A percentile compares a stretch with the other conserved stretches of the same genome.
Evolutionary conservation across 2,797 vertebrate species (phyloP).

Genomic region (Thalassophryne amazonica): DNA sequence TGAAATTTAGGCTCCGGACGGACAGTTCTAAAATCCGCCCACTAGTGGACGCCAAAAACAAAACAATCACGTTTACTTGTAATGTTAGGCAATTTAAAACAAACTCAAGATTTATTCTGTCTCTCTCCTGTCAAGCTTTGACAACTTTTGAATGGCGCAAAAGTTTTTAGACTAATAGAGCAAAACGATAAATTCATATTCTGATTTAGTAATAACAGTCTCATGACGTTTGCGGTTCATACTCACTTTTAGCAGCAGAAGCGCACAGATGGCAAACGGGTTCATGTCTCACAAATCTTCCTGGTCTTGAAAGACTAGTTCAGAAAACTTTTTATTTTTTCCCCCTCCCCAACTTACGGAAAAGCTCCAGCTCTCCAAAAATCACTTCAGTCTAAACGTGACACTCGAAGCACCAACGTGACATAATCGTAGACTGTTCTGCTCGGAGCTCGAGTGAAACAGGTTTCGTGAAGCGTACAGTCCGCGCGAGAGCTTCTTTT

Average conservation of each 20-base stretch:
- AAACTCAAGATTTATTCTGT: too few species aligned
- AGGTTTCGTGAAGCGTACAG: too few species aligned
- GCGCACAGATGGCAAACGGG: conserved; percentile 50
- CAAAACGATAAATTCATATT: too few species aligned
- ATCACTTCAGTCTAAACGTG: neutral
- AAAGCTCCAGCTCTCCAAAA: neutral
- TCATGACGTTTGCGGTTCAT: neutral
- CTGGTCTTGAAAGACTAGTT: neutral
- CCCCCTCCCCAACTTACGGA: neutral
- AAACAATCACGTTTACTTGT: too few species aligned
- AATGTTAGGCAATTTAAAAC: too few species aligned
- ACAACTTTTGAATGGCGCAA: too few species aligned
- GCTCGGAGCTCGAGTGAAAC: too few species aligned
- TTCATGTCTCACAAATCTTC: conserved; percentile 51
- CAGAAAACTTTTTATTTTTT: neutral
- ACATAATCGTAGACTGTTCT: conserved; percentile 1
- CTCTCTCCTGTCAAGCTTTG: too few species aligned
- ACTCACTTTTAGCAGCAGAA: conserved; percentile 70
- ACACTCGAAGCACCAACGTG: neutral
- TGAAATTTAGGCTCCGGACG: too few species aligned
- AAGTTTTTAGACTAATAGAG: too few species aligned
- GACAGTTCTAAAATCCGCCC: too few species aligned
- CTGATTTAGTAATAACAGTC: rapidly evolving
- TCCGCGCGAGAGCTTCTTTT: conserved; percentile 3
- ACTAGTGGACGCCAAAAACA: too few species aligned